A percentile compares a stretch with the other conserved stretches of the same genome.
Conservation (phyloP, 2,888 invertebrate genomes). For the Cistogaster globosa region DNA sequence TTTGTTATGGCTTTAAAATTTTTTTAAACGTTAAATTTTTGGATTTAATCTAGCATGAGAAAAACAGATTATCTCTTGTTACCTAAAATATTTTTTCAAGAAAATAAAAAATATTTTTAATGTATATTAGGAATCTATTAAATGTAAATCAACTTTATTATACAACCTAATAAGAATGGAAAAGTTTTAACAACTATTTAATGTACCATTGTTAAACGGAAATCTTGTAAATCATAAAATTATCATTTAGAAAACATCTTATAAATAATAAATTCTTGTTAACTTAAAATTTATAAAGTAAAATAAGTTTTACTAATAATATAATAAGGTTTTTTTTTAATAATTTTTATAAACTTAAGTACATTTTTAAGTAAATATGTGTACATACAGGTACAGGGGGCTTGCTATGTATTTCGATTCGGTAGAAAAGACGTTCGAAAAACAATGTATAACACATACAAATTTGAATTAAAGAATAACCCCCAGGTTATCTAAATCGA, state of each 20-base stretch:
- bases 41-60: neutral
- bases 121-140: conserved; percentile 44
- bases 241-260: neutral
- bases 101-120: conserved; percentile 40
- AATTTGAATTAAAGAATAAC: too few relatives aligned
- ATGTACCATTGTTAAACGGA: neutral
- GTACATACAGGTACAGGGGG: too few relatives aligned
- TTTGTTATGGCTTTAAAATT: neutral
- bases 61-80: conserved; percentile 36
- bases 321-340: neutral
- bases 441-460: too few relatives aligned
- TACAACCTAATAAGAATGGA: conserved; percentile 3
- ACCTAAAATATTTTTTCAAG: conserved; percentile 29
- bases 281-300: conserved; percentile 1
- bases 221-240: conserved; percentile 29
- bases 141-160: conserved; percentile 21
- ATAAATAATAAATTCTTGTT: conserved; percentile 16
- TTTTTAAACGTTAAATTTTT: conserved; percentile 10
- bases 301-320: neutral
- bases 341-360: neutral
- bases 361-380: too few relatives aligned
- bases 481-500: too few relatives aligned
- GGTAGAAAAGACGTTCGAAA: too few relatives aligned
- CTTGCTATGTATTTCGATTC: too few relatives aligned
- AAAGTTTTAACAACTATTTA: conserved; percentile 32